Evolutionary conservation across 1,140 invertebrate genomes (phyloP).

Genomic region (Calliphora vicina): DNA sequence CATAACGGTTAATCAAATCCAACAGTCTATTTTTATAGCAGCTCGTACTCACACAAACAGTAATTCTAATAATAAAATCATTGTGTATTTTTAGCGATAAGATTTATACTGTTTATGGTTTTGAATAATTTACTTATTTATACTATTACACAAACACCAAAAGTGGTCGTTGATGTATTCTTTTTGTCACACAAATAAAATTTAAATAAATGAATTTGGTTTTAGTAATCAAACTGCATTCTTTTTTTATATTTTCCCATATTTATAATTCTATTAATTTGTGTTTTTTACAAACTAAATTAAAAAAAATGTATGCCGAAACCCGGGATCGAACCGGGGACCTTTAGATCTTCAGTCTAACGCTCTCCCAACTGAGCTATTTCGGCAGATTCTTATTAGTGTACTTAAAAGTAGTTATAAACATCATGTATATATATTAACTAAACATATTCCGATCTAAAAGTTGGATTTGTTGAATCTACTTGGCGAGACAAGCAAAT

Average conservation of each 20-base stretch:
- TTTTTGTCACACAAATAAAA: too few relatives aligned
- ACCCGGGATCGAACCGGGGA: constrained; percentile 80
- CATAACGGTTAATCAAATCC: not conserved
- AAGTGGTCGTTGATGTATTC: not conserved
- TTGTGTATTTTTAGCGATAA: not conserved
- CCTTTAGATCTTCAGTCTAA: constrained; percentile 84
- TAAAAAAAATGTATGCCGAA: too few relatives aligned
- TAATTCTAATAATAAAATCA: not conserved
- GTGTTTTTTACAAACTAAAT: too few relatives aligned
- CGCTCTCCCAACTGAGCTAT: constrained; percentile 83
- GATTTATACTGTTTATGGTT: not conserved
- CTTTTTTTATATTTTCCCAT: too few relatives aligned
- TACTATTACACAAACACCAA: not conserved
- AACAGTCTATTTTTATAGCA: not conserved
- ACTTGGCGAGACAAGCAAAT: too few relatives aligned
- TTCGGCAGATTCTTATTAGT: constrained; percentile 65
- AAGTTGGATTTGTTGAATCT: too few relatives aligned
- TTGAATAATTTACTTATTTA: not conserved
- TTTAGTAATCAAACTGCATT: too few relatives aligned
- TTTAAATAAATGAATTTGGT: too few relatives aligned
- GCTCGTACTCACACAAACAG: not conserved
- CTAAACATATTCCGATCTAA: too few relatives aligned
- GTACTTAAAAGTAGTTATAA: too few relatives aligned
- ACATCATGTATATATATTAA: not conserved
- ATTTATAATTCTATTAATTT: too few relatives aligned